phyloP scores from a whole-genome alignment of 2,797 vertebrate species.

The Phoebastria nigripes region DNA sequence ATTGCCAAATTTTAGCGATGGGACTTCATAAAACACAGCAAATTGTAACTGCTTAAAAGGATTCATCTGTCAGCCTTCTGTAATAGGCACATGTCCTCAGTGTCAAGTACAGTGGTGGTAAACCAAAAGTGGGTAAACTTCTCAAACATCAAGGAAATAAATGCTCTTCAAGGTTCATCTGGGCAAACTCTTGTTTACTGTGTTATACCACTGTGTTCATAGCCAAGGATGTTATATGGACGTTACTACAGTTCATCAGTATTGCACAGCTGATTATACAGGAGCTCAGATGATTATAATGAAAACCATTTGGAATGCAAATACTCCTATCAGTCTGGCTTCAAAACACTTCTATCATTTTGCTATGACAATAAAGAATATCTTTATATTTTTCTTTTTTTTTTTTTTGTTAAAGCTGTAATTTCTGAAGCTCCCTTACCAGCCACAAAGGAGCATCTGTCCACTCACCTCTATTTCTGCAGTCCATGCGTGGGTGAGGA shows the following conservation, averaged over 20 bases:
- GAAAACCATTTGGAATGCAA: neutral
- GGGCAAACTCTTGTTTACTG: neutral
- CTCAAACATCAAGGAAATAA: neutral
- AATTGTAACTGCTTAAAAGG: neutral
- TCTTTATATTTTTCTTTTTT: neutral
- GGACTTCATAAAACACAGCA: neutral
- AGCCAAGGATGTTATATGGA: neutral
- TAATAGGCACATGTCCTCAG: neutral
- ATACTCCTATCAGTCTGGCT: neutral
- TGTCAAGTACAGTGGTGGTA: neutral
- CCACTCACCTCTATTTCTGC: neutral
- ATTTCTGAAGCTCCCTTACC: neutral
- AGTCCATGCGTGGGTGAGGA: fast-evolving
- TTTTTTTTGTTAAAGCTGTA: neutral
- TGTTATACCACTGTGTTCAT: neutral
- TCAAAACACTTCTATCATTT: neutral
- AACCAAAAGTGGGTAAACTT: neutral
- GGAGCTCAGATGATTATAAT: neutral
- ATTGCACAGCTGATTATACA: neutral
- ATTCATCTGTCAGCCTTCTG: neutral
- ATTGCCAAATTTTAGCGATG: neutral
- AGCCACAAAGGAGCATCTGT: neutral
- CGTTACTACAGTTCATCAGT: neutral
- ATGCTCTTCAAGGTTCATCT: neutral
- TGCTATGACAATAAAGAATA: neutral